Evolutionary conservation across 2,797 vertebrate genomes (phyloP), one percentile per base, ranked within the genome.

Genomic region (Chanos chanos): DNA sequence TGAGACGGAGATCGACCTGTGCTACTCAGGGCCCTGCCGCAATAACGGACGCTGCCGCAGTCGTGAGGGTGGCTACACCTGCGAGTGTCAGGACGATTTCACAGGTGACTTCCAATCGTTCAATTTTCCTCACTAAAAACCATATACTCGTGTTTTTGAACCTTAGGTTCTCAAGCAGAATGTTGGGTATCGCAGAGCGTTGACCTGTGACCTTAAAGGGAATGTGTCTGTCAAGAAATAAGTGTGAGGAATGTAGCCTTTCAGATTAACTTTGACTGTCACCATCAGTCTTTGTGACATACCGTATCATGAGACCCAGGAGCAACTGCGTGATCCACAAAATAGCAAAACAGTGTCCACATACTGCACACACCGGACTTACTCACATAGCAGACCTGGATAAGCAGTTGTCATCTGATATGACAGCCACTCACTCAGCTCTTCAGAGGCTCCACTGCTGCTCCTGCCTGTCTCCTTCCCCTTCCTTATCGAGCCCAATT

Each of bases 1-100:
- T 0, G 95, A 99, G 88, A 98, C 95, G 0, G 96, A 99, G 78
- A 93, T 99, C 1, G 93, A 99, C 61, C 92, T 99, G 33, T 99
- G 96, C 85, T 99, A 95, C 81, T 98, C 96, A 0, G 93, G 84
- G 10, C 96, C 96, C 0, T 99, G 96, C 1, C 89, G 87, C 12
- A 89, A 89, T 82, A 89, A 95, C 0, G 96, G 95, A 2, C 85
- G 80, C 3, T 99, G 96, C 43, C 92, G 89, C 7, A 94, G 94
- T 82, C 87, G 93, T 0, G 96, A 99, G 81, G 95, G 96, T 0
- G 96, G 96, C 1, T 98, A 98, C 76, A 92, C 88, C 56, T 99
- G 96, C n/a, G 93, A 95, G 75, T 99, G 97, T 69, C 77, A 78
- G 19, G 91, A 95, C 41, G 93, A 96, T 81, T 97, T 91, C 79